Conservation (phyloP, 2,113 vertebrate genomes). For the Antidorcas marsupialis region DNA sequence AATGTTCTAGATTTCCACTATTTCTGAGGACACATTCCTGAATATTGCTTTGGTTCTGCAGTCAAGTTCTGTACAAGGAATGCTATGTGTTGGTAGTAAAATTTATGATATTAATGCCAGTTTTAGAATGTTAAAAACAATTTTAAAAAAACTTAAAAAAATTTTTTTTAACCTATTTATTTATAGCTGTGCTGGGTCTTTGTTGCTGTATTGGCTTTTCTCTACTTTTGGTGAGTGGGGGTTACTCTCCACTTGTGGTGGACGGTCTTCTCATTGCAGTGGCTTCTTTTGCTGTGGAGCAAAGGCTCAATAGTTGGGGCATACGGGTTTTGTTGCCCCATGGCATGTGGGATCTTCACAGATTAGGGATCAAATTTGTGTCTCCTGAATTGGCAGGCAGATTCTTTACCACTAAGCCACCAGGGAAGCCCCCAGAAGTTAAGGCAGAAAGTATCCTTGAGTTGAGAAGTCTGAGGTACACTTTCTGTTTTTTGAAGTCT, state of each 20-base stretch:
- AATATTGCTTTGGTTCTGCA: neutral
- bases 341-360: neutral
- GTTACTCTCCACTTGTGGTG: neutral
- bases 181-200: neutral
- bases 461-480: neutral
- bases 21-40: neutral
- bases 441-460: neutral
- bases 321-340: neutral
- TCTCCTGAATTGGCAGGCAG: neutral
- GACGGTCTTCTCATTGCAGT: neutral
- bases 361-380: neutral
- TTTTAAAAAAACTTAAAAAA: neutral
- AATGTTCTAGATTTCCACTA: constrained; percentile 32
- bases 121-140: constrained; percentile 18
- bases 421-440: neutral
- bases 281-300: neutral
- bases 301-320: neutral
- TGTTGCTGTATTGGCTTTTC: neutral
- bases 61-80: neutral
- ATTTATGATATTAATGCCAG: neutral
- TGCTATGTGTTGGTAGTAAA: neutral
- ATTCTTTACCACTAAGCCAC: neutral
- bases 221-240: neutral
- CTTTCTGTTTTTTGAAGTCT: constrained; percentile 6
- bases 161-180: neutral